Evolutionary conservation across 2,888 invertebrate species (phyloP).

Genomic region (Pedicia rivosa): DNA sequence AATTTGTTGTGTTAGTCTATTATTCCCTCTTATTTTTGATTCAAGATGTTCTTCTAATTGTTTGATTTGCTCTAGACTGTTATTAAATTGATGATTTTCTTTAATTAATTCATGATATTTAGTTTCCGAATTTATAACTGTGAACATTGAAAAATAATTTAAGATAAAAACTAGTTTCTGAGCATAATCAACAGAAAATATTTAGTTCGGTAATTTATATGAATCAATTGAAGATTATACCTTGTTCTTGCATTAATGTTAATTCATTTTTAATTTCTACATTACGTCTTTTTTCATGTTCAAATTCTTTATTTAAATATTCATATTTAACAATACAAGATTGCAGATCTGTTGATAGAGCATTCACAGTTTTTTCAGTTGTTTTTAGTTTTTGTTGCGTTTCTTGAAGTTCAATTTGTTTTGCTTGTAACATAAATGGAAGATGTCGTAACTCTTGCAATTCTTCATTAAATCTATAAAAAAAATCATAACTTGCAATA

Average conservation of each 20-base stretch:
- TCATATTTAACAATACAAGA: conserved; percentile 12
- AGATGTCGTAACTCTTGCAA: conserved; percentile 10
- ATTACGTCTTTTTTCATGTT: conserved; percentile 8
- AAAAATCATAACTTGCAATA: neutral
- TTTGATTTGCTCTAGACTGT: conserved; percentile 10
- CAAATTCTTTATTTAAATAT: conserved; percentile 9
- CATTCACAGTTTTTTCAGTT: conserved; percentile 10
- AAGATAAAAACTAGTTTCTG: too few relatives aligned
- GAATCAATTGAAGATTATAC: too few relatives aligned
- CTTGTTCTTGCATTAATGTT: conserved; percentile 7
- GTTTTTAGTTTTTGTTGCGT: conserved; percentile 12
- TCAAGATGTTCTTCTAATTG: conserved; percentile 11
- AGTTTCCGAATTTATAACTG: conserved; percentile 8
- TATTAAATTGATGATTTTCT: conserved; percentile 9
- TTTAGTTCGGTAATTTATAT: too few relatives aligned
- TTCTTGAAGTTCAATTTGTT: conserved; percentile 10
- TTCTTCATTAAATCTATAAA: conserved; percentile 10
- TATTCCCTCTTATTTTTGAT: conserved; percentile 7
- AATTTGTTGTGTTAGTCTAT: conserved; percentile 9
- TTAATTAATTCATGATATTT: conserved; percentile 8
- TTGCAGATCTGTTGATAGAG: conserved; percentile 11
- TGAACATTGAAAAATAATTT: neutral
- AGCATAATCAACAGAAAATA: too few relatives aligned
- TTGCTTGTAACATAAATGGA: conserved; percentile 10
- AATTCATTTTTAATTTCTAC: neutral